Conservation (phyloP, 2,797 vertebrate genomes). For the Columba guinea region DNA sequence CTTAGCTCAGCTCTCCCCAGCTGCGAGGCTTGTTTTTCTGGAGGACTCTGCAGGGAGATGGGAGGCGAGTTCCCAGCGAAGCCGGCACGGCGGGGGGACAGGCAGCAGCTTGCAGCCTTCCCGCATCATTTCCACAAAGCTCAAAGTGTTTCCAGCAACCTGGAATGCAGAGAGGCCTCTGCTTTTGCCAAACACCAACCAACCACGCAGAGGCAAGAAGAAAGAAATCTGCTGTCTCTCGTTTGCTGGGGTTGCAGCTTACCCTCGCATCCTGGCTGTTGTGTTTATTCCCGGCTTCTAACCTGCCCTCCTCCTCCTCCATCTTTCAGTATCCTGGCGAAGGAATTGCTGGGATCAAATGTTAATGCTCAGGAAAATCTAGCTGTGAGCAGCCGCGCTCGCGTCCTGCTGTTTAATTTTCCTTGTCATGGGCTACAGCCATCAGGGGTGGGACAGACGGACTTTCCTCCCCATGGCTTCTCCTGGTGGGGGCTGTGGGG, state of each 20-base stretch:
- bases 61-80: background rate
- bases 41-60: background rate
- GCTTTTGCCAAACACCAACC: background rate
- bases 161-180: background rate
- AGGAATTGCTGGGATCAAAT: background rate
- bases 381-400: background rate
- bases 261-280: no score
- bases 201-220: background rate
- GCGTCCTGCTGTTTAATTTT: background rate
- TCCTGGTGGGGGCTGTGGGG: background rate
- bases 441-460: background rate
- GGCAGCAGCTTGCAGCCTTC: background rate
- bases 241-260: background rate
- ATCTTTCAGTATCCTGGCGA: background rate
- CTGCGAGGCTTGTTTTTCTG: background rate
- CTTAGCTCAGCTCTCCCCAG: background rate
- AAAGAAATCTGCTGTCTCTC: background rate
- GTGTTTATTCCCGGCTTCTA: background rate
- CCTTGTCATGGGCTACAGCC: background rate
- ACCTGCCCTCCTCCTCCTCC: background rate
- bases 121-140: background rate
- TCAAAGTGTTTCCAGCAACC: background rate
- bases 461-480: background rate
- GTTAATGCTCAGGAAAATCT: background rate
- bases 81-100: rapidly evolving